Percentiles rank a stretch among this genome's conserved stretches.
These are phyloP conservation scores for Disparrhopalites patrizii DNA, from an alignment of 2,888 invertebrate genomes.

Conservation along the genomic window DNA sequence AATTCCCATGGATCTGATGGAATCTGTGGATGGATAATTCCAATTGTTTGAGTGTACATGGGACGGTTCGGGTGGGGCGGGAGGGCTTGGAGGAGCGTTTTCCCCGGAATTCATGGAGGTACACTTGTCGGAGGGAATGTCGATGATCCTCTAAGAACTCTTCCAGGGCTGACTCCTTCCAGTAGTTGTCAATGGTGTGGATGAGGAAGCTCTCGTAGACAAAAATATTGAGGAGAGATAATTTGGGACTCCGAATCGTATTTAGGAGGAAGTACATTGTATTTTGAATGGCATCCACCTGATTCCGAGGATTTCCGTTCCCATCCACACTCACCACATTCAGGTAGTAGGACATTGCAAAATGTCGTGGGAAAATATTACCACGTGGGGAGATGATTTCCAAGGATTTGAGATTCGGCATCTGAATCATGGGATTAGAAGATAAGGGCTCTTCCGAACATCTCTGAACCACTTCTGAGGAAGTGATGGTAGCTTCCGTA, in stretches of 20 bases:
- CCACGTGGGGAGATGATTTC: constrained; percentile 18
- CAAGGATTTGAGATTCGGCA: constrained; percentile 1
- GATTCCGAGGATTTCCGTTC: neutral
- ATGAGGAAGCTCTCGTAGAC: constrained; percentile 19
- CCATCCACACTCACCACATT: constrained; percentile 1
- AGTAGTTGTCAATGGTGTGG: neutral
- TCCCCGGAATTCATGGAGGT: constrained; percentile 15
- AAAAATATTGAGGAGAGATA: constrained; percentile 4
- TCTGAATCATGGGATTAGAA: neutral
- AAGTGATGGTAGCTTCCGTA: too few species aligned
- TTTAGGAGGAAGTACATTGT: neutral
- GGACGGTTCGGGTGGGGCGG: neutral
- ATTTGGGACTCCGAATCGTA: constrained; percentile 9
- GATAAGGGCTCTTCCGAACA: neutral
- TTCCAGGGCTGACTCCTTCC: constrained; percentile 2
- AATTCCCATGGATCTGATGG: neutral
- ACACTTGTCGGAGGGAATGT: neutral
- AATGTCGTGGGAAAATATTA: constrained; percentile 11
- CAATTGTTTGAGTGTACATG: neutral
- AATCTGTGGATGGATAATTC: constrained; percentile 15
- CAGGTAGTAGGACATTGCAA: constrained; percentile 19
- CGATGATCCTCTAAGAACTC: constrained; percentile 19
- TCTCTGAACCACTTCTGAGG: too few species aligned
- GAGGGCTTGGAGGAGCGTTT: constrained; percentile 3
- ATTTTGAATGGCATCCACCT: constrained; percentile 3